Conservation (phyloP, 2,113 vertebrate genomes). For the Myotis lucifugus region DNA sequence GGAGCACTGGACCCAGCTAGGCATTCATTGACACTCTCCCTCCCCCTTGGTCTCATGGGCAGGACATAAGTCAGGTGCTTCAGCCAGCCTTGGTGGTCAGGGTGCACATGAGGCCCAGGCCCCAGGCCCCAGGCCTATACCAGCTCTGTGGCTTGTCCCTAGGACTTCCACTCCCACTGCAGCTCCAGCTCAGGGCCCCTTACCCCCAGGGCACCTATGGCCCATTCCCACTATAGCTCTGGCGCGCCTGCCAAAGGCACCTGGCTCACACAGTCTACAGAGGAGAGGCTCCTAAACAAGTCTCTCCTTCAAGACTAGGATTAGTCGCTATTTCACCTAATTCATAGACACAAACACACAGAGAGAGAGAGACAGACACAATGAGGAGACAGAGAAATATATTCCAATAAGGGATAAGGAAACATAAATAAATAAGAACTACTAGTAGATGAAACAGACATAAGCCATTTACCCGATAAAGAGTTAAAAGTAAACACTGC, state of each 20-base stretch:
- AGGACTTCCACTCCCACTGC: neutral
- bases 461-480: neutral
- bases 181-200: neutral
- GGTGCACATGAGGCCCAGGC: too few species aligned
- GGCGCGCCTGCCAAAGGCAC: neutral
- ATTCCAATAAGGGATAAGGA: neutral
- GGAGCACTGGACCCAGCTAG: neutral
- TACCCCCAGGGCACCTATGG: neutral
- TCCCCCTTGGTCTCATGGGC: neutral
- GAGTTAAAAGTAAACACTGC: neutral
- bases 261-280: neutral
- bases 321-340: neutral
- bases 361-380: neutral
- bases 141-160: neutral
- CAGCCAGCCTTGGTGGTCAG: neutral
- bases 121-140: neutral
- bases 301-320: neutral
- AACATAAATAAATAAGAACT: neutral
- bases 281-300: neutral
- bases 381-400: neutral
- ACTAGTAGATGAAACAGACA: neutral
- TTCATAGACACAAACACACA: neutral
- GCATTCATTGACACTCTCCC: neutral
- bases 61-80: neutral
- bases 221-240: too few species aligned